phyloP scores from a whole-genome alignment of 2,888 invertebrate genomes.

The Brenthis ino region DNA sequence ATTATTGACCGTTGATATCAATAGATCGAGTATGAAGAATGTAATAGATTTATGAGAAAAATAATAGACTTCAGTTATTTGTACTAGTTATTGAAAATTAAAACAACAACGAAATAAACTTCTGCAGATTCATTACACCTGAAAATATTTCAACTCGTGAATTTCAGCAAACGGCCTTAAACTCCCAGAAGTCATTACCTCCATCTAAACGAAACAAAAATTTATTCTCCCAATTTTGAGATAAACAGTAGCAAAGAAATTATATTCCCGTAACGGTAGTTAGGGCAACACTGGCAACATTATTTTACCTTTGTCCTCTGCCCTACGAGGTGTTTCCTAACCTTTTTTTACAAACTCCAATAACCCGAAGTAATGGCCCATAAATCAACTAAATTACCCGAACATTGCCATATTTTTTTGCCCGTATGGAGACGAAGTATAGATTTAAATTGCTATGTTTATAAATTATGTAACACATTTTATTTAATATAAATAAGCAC shows the following conservation, averaged over 20 bases:
- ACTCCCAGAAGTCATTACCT: conserved; percentile 25
- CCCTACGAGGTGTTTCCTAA: conserved; percentile 41
- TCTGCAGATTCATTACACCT: conserved; percentile 2
- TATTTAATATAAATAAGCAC: not conserved
- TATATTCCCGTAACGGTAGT: conserved; percentile 37
- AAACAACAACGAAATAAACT: not conserved
- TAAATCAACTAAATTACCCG: conserved; percentile 65
- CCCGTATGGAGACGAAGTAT: conserved; percentile 39
- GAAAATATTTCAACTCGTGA: not conserved
- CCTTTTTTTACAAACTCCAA: conserved; percentile 52
- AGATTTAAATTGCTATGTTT: conserved; percentile 44
- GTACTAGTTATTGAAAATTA: too few relatives aligned
- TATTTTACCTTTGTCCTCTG: conserved; percentile 41
- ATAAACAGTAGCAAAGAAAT: conserved; percentile 37
- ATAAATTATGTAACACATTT: conserved; percentile 28
- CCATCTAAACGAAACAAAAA: conserved; percentile 29
- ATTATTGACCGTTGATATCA: too few relatives aligned
- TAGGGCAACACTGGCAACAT: conserved; percentile 30
- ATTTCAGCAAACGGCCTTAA: not conserved
- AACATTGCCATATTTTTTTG: conserved; percentile 53
- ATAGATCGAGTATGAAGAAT: too few relatives aligned
- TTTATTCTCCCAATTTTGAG: conserved; percentile 30
- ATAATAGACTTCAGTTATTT: too few relatives aligned
- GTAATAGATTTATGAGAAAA: too few relatives aligned
- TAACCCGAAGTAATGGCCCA: conserved; percentile 63